phyloP scores from a whole-genome alignment of 2,797 vertebrate genomes.

The Trachops cirrhosus region DNA sequence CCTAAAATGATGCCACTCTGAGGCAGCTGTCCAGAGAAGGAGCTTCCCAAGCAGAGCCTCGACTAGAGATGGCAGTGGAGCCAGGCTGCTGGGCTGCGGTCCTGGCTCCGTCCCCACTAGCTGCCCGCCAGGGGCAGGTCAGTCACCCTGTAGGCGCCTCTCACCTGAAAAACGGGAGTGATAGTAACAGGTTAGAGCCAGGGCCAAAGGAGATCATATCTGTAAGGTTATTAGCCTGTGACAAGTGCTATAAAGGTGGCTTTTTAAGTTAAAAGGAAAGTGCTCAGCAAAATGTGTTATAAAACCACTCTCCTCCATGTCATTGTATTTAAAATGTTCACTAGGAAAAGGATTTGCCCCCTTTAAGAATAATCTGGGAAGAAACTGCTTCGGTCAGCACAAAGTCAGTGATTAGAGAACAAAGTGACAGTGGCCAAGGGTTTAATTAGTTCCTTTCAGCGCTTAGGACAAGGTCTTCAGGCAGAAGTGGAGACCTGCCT shows the following conservation, averaged over 20 bases:
- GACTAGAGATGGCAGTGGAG: background rate
- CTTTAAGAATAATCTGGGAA: slow-evolving; percentile 47
- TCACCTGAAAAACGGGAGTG: background rate
- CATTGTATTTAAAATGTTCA: slow-evolving; percentile 54
- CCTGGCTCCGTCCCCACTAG: background rate
- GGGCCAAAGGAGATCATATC: background rate
- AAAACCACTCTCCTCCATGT: slow-evolving; percentile 36
- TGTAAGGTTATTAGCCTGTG: background rate
- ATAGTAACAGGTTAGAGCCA: background rate
- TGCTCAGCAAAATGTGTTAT: slow-evolving; percentile 59
- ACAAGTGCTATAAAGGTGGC: background rate
- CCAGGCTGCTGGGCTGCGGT: background rate
- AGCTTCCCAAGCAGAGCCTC: background rate
- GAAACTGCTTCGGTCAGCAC: slow-evolving; percentile 57
- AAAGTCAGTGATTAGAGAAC: slow-evolving; percentile 36
- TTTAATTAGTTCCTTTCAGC: slow-evolving; percentile 50
- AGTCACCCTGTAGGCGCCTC: background rate
- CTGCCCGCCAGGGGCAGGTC: background rate
- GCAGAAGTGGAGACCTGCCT: background rate
- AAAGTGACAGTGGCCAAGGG: background rate
- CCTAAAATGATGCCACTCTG: background rate
- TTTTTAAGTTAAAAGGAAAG: slow-evolving; percentile 57
- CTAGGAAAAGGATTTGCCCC: slow-evolving; percentile 35
- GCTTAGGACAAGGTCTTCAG: background rate
- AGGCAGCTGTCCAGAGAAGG: background rate